phyloP scores from a whole-genome alignment of 2,797 vertebrate genomes.

The Botia almorhae region DNA sequence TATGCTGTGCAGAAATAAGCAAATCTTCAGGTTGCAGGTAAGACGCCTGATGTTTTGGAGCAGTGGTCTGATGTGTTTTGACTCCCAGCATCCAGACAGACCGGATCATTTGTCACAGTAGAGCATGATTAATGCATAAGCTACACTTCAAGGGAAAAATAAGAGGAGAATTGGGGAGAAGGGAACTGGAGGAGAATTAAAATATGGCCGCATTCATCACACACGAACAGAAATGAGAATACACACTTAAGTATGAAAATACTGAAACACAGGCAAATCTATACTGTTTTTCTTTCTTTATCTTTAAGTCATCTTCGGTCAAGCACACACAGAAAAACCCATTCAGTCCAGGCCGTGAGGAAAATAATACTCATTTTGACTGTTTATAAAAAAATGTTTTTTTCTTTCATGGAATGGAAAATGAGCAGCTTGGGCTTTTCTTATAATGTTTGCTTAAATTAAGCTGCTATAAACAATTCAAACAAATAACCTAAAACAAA shows the following conservation, averaged over 20 bases:
- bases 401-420: too few species aligned
- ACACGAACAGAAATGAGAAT: too few species aligned
- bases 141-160: conserved; percentile 34
- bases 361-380: background rate
- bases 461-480: too few species aligned
- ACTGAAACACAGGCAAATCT: conserved; percentile 2
- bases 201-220: conserved; percentile 10
- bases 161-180: conserved; percentile 41
- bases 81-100: conserved; percentile 1
- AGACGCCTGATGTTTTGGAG: background rate
- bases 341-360: background rate
- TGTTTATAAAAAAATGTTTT: too few species aligned
- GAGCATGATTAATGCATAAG: conserved; percentile 43
- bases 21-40: conserved; percentile 20
- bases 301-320: background rate
- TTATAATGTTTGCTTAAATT: too few species aligned
- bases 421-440: too few species aligned
- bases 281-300: conserved; percentile 9
- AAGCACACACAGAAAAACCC: background rate
- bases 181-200: conserved; percentile 29
- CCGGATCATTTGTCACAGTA: conserved; percentile 45
- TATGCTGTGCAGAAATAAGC: background rate
- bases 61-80: conserved; percentile 4
- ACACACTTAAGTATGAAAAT: background rate
- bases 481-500: too few species aligned